Base-by-base conservation (phyloP, 1,140 invertebrate genomes). In the Polyergus mexicanus region DNA sequence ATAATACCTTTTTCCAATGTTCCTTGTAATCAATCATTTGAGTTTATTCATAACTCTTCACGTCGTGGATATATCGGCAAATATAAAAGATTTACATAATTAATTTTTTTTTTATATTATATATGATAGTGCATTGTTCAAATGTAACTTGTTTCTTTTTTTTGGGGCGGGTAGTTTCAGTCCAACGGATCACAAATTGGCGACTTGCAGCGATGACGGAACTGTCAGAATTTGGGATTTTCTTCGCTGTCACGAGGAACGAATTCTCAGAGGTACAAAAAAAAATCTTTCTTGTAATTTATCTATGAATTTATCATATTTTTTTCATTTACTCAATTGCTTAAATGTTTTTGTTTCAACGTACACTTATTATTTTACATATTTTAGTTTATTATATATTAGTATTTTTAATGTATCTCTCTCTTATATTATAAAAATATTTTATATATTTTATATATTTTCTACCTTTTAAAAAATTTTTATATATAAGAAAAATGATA, bases 211-310 rank as follows among this genome's bases (percentile, higher is more conserved):
- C 68, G 99, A 99, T 95, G 99, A 99, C 95, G 99, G 99, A 85
- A 99, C 99, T 25, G 97, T 99, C 56, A 96, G 99, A 91, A 98
- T 99, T 92, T 99, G 99, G 98, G 99, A 99, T 95, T 99, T 99
- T 96, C 97, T 98, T 93, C 97, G 98, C 91, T 99, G 99, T 95
- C 97, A 98, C 91, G 99, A 99, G 96, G 99, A 99, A 95, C 97
- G 97, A 95, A 98, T 99, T 92, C 96, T 99, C 8, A 96, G 98
- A 96, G 99, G 98, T 98, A 96, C n/a, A n/a, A n/a, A n/a, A 95
- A 89, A n/a, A 68, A 32, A 66, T 72, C 2, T 88, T 35, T 68
- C 13, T 51, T 4, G 11, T 51, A 25, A 32, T 28, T 38, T 19
- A 11, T 62, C 56, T 38, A 58, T 19, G 51, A 77, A 68, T 51